A percentile compares a stretch with the other conserved stretches of the same genome.
Conservation (phyloP, 1,140 invertebrate genomes). For the Harlomillsia oculata region DNA sequence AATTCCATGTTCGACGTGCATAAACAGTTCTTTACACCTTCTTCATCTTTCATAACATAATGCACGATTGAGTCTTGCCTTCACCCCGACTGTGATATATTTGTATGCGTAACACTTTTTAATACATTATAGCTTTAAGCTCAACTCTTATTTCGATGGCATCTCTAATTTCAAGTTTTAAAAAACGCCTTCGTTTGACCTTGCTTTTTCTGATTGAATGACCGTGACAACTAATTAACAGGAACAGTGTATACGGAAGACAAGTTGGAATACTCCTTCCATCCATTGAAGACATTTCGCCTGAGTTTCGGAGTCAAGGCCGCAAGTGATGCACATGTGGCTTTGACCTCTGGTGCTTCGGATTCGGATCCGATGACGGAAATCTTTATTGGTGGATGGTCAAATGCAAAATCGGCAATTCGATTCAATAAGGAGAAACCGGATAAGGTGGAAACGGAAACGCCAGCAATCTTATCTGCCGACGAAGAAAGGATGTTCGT, state of each 20-base stretch:
- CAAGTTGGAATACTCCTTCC: constrained; percentile 49
- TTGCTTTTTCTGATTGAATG: too few species aligned
- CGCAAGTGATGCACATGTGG: constrained; percentile 51
- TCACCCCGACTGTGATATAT: too few species aligned
- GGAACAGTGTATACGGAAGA: constrained; percentile 42
- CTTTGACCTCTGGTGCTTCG: constrained; percentile 48
- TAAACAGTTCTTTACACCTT: too few species aligned
- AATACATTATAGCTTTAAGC: too few species aligned
- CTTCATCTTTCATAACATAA: too few species aligned
- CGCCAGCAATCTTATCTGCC: constrained; percentile 28
- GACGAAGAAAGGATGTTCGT: constrained; percentile 35
- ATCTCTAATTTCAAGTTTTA: too few species aligned
- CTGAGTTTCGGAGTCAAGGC: constrained; percentile 49
- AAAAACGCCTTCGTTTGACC: too few species aligned
- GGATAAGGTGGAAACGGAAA: constrained; percentile 39
- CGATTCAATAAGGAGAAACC: constrained; percentile 52
- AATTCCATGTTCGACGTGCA: too few species aligned
- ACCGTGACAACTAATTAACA: background rate
- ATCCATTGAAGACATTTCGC: constrained; percentile 45
- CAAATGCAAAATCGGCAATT: constrained; percentile 52
- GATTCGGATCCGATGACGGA: constrained; percentile 45
- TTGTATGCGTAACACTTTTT: too few species aligned
- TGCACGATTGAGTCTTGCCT: too few species aligned
- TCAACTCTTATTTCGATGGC: too few species aligned
- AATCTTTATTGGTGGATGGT: constrained; percentile 53